phyloP scores from a whole-genome alignment of 2,888 invertebrate genomes.

The Dysmachus trigonus region DNA sequence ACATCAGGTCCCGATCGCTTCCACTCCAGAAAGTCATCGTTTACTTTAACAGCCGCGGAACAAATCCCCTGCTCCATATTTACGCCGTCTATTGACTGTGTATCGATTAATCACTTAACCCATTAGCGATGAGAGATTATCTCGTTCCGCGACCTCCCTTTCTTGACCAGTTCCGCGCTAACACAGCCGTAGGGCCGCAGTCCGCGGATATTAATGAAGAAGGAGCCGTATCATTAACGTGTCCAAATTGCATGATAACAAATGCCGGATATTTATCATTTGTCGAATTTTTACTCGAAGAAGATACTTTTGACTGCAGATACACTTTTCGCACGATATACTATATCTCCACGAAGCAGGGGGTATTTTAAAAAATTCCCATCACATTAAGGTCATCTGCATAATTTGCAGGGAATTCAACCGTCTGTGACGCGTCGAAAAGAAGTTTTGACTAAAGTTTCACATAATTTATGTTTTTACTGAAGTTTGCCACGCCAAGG shows the following conservation, averaged over 20 bases:
- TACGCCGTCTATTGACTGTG: not conserved
- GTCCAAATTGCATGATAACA: not conserved
- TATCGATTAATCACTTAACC: not conserved
- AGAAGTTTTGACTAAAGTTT: not conserved
- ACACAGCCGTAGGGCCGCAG: too few species aligned
- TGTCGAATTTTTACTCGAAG: not conserved
- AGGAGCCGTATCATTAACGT: not conserved
- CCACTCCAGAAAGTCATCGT: not conserved
- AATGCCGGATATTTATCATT: not conserved
- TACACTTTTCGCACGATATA: not conserved
- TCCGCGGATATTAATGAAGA: not conserved
- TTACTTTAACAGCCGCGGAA: not conserved
- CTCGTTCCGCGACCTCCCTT: not conserved
- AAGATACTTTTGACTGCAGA: not conserved
- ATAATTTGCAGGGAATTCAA: not conserved
- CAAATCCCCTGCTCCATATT: not conserved
- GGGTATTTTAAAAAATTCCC: not conserved
- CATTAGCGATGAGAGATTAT: not conserved
- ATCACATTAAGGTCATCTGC: not conserved
- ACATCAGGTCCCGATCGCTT: not conserved
- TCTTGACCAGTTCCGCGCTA: not conserved
- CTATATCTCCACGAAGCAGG: not conserved
- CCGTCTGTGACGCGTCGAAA: not conserved
- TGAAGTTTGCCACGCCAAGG: not conserved
- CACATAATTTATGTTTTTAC: not conserved